Evolutionary conservation across 2,113 vertebrate genomes (phyloP).

Genomic region (Gallinago jamesoni): DNA sequence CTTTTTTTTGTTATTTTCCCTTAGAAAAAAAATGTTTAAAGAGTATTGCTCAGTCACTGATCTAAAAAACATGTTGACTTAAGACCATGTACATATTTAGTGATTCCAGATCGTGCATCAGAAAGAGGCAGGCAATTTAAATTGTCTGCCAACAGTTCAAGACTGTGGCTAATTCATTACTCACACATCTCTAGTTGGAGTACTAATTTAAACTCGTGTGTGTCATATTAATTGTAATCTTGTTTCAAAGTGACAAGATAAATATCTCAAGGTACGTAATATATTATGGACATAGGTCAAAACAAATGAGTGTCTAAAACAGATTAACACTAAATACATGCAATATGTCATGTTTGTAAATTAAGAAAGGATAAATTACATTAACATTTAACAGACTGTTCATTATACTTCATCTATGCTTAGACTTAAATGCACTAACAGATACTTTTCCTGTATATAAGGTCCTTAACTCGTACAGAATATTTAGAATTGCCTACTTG

Average conservation of each 20-base stretch:
- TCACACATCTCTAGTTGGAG: slow-evolving; percentile 71
- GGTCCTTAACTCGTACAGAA: neutral
- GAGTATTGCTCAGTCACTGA: slow-evolving; percentile 15
- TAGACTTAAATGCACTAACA: slow-evolving; percentile 55
- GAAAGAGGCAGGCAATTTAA: slow-evolving; percentile 72
- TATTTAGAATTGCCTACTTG: neutral
- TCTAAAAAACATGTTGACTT: slow-evolving; percentile 58
- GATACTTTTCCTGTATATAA: neutral
- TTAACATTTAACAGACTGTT: slow-evolving; percentile 73
- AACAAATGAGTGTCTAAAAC: slow-evolving; percentile 73
- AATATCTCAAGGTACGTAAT: slow-evolving; percentile 78
- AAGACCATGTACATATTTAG: slow-evolving; percentile 34
- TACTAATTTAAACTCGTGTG: slow-evolving; percentile 78
- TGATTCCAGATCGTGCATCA: slow-evolving; percentile 41
- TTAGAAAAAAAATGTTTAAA: neutral
- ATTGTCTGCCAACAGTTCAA: slow-evolving; percentile 72
- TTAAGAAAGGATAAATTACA: slow-evolving; percentile 72
- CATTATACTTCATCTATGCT: slow-evolving; percentile 56
- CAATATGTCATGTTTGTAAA: slow-evolving; percentile 76
- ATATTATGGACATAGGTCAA: slow-evolving; percentile 78
- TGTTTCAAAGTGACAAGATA: slow-evolving; percentile 79
- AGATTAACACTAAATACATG: slow-evolving; percentile 75
- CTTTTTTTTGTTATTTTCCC: slow-evolving; percentile 2
- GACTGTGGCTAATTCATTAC: slow-evolving; percentile 78
- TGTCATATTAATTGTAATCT: slow-evolving; percentile 79